Base-by-base conservation (phyloP, 1,140 invertebrate genomes). In the Trichonephila clavata region DNA sequence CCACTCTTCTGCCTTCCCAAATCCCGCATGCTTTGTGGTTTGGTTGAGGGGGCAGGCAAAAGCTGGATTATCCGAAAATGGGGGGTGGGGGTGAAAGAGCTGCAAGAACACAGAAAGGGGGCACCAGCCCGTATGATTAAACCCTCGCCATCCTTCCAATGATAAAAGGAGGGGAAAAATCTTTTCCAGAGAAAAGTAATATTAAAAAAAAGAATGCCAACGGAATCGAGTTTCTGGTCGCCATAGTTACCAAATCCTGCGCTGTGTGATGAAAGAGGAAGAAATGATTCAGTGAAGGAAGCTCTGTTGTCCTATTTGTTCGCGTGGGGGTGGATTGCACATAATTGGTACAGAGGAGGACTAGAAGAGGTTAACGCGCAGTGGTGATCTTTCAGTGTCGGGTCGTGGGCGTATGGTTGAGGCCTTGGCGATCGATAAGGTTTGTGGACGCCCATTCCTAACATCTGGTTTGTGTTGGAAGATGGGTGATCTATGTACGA, bases 201-300 rank as follows among this genome's bases (percentile, higher is more conserved):
- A 39, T 3, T 39, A 59, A 83, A 27, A 27, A 61, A 59, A 57
- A 83, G 20, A 20, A 83, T 61, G 10, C 60, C 24, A 8, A 27
- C 24, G 65, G 88, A 90, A 90, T 80, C 68, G 65, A 80, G 71
- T 90, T 90, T 80, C 68, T 77, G 43, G 88, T 90, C n/a, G 68
- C 50, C 71, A 80, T 90, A 24, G 88, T 60, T 27, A 90, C 88
- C 60, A n/a, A 43, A 20, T 63, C 13, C 32, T 59, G 59, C n/a
- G 8, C 5, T 39, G 24, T 20, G 27, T 87, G 65, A 71, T 71
- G 24, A n/a, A 77, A 43, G 20, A 18, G 50, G 43, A 39, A 21
- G 57, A 60, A 59, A 90, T 90, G 71, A 90, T 90, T 90, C 88
- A 80, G 68, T 16, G 86, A 43, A 57, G 68, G 65, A 68, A 68